phyloP scores from a whole-genome alignment of 2,888 invertebrate species.

The Tenodera sinensis region DNA sequence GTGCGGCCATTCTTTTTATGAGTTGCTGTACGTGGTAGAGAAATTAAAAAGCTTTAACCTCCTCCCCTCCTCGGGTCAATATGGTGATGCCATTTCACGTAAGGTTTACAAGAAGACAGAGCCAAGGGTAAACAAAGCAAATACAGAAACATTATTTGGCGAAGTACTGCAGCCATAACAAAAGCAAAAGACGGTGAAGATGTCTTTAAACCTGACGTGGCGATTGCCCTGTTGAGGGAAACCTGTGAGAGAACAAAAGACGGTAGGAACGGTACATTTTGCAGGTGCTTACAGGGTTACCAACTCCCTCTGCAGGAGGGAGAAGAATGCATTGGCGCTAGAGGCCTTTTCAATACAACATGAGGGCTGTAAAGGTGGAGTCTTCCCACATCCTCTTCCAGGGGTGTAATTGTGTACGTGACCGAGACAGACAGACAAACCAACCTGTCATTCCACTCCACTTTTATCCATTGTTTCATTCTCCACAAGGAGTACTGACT shows the following conservation, averaged over 20 bases:
- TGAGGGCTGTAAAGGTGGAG: neutral
- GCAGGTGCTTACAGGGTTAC: neutral
- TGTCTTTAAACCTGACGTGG: neutral
- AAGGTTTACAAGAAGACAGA: too few species aligned
- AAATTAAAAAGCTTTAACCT: too few species aligned
- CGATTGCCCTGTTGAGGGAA: neutral
- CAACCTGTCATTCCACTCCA: neutral
- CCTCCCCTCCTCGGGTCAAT: too few species aligned
- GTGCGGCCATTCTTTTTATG: too few species aligned
- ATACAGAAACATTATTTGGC: too few species aligned
- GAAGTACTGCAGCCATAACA: neutral
- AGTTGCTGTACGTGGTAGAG: too few species aligned
- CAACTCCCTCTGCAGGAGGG: neutral
- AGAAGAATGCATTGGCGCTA: neutral
- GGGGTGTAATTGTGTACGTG: neutral
- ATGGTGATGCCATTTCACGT: too few species aligned
- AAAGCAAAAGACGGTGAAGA: neutral
- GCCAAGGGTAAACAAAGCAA: too few species aligned
- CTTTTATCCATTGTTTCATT: neutral
- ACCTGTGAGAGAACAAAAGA: neutral
- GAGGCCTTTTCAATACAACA: constrained; percentile 1
- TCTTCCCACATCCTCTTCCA: neutral
- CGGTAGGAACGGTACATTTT: neutral
- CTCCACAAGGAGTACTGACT: too few species aligned
- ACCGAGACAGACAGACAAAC: neutral